A percentile compares a stretch with the other conserved stretches of the same genome.
These are phyloP conservation scores for Falcaria lacertinaria DNA, from an alignment of 2,888 invertebrate genomes.

Conservation along the genomic window DNA sequence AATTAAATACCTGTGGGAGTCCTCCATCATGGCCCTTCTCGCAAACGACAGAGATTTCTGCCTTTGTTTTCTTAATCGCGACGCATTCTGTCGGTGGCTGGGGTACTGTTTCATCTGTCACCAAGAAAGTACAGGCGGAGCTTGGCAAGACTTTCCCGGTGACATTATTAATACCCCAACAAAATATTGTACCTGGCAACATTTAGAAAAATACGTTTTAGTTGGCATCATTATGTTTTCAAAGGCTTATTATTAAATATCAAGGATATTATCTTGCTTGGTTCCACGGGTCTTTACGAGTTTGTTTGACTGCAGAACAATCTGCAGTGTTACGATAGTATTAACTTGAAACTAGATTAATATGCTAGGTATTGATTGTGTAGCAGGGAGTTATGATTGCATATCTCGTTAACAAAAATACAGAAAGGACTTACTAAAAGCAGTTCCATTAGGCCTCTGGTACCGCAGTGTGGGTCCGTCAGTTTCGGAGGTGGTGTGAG, in stretches of 20 bases:
- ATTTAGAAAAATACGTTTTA: too few species aligned
- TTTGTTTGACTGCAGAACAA: too few species aligned
- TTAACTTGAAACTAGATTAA: too few species aligned
- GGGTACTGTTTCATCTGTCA: conserved; percentile 64
- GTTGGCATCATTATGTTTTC: too few species aligned
- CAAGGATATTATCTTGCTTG: too few species aligned
- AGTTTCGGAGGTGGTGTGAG: conserved; percentile 39
- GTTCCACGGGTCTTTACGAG: too few species aligned
- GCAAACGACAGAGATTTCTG: conserved; percentile 53
- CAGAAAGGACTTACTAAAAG: conserved; percentile 56
- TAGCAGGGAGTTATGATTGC: too few species aligned
- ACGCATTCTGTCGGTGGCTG: conserved; percentile 51
- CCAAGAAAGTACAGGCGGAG: conserved; percentile 53
- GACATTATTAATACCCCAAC: conserved; percentile 65
- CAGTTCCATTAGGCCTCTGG: conserved; percentile 50
- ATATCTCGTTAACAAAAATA: too few species aligned
- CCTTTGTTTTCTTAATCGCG: conserved; percentile 35
- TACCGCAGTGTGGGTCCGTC: conserved; percentile 42
- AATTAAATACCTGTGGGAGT: conserved; percentile 54
- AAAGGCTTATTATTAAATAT: too few species aligned
- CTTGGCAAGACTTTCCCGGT: conserved; percentile 30
- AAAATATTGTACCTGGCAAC: conserved; percentile 49
- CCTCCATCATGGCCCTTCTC: conserved; percentile 65
- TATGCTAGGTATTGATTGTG: too few species aligned
- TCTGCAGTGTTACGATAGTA: too few species aligned